Evolutionary conservation across 53 echinoderm and acorn worm species (phyloP), one percentile per base, ranked within the genome.

Genomic region (Holothuria scabra): DNA sequence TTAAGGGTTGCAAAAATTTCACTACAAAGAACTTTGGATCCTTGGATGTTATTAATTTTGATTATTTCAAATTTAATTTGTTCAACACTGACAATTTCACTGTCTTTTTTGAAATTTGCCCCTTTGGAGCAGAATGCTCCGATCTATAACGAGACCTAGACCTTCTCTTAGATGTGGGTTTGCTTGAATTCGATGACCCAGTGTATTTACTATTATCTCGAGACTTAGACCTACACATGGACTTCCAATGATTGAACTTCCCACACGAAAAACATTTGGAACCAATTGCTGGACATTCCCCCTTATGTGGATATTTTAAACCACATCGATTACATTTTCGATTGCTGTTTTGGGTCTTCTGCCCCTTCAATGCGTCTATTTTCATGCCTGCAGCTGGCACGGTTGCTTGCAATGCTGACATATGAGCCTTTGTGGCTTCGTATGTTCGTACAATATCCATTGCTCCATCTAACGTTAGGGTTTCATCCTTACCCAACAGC

Each of bases 281-380:
- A 19, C 83, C 83, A 22, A 21, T 23, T 0, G 83, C 83, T 25
- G 83, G 83, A 28, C 83, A 83, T 28, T 80, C 59, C n/a, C 37
- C 33, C 48, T n/a, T n/a, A n/a, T n/a, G n/a, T n/a, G n/a, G n/a
- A n/a, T n/a, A n/a, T n/a, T n/a, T n/a, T n/a, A n/a, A n/a, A n/a
- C n/a, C n/a, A n/a, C n/a, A n/a, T n/a, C n/a, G n/a, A n/a, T n/a
- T n/a, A n/a, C n/a, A n/a, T n/a, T n/a, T n/a, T n/a, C n/a, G n/a
- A n/a, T n/a, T n/a, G n/a, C n/a, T n/a, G n/a, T n/a, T n/a, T n/a
- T 48, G 48, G 11, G 48, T 12, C 48, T 48, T 48, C 12, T 48
- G 48, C 11, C 48, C 14, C 48, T 5, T 48, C 1, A 48, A 8
- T 48, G 48, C 4, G 12, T 48, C 48, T 10, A 48, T 12, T 13